These are phyloP conservation scores for Molossus molossus DNA, from an alignment of 2,797 vertebrate genomes.

Conservation along the genomic window DNA sequence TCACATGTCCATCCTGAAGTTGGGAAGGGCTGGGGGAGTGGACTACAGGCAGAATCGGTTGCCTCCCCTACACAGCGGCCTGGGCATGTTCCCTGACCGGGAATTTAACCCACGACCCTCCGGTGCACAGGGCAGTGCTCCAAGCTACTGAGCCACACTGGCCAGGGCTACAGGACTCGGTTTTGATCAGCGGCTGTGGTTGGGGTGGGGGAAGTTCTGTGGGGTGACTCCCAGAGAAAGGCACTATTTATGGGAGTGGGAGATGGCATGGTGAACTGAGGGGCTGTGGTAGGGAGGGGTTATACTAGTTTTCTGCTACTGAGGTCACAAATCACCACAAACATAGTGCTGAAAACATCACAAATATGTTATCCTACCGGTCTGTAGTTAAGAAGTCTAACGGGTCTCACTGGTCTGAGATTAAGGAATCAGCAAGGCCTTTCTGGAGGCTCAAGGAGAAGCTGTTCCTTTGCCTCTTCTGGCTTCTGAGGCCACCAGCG, in stretches of 20 bases:
- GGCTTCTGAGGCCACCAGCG: not conserved
- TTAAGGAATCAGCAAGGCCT: not conserved
- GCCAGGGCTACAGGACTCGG: not conserved
- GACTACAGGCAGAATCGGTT: not conserved
- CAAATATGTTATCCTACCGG: not conserved
- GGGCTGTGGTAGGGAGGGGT: not conserved
- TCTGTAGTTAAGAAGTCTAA: not conserved
- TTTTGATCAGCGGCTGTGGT: not conserved
- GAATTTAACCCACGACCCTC: no score
- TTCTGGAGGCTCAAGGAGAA: not conserved
- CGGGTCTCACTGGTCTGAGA: not conserved
- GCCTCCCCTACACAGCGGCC: no score
- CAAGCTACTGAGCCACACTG: no score
- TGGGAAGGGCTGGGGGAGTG: no score
- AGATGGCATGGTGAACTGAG: not conserved
- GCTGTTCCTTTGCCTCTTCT: not conserved
- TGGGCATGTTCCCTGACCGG: no score
- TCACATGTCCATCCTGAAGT: not conserved
- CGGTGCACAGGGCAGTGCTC: no score
- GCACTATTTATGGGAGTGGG: accelerated
- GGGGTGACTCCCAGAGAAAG: not conserved
- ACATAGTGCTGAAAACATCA: not conserved
- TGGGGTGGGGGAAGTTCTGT: no score
- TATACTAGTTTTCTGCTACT: not conserved
- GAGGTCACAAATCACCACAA: not conserved